A percentile compares a stretch with the other conserved stretches of the same genome.
Conservation (phyloP, 1,140 invertebrate genomes). For the Radopholus similis region DNA sequence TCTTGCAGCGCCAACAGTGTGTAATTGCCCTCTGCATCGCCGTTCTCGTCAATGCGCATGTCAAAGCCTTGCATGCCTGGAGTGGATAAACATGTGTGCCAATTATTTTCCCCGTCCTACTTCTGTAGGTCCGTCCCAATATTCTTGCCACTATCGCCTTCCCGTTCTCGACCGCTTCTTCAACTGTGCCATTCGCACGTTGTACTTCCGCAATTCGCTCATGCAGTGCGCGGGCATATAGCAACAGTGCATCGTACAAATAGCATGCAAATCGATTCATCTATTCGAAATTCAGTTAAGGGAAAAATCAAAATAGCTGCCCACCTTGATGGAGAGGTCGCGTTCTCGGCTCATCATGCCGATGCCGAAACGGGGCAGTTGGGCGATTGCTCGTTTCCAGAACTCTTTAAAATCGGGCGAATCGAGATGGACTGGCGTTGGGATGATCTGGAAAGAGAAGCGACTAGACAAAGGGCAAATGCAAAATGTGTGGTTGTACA, state of each 20-base stretch:
- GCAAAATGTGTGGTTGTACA: neutral
- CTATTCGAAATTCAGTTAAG: constrained; percentile 57
- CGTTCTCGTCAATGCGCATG: constrained; percentile 82
- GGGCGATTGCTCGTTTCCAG: constrained; percentile 46
- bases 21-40: constrained; percentile 93
- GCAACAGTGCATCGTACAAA: constrained; percentile 85
- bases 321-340: too few species aligned
- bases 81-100: constrained; percentile 23
- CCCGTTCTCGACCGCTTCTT: constrained; percentile 68
- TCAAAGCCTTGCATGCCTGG: constrained; percentile 84
- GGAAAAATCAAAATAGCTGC: too few species aligned
- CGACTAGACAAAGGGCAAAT: neutral
- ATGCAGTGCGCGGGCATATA: constrained; percentile 82
- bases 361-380: constrained; percentile 49
- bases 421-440: constrained; percentile 51
- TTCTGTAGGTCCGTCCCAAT: constrained; percentile 69
- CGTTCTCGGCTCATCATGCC: too few species aligned
- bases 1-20: constrained; percentile 76
- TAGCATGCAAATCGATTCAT: constrained; percentile 89
- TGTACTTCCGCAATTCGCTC: constrained; percentile 67
- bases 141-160: constrained; percentile 71
- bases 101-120: constrained; percentile 64
- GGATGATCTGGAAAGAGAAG: constrained; percentile 41
- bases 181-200: constrained; percentile 65
- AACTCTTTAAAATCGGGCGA: constrained; percentile 41